Base-by-base conservation (phyloP, 2,888 invertebrate genomes). In the Parnassius smintheus region DNA sequence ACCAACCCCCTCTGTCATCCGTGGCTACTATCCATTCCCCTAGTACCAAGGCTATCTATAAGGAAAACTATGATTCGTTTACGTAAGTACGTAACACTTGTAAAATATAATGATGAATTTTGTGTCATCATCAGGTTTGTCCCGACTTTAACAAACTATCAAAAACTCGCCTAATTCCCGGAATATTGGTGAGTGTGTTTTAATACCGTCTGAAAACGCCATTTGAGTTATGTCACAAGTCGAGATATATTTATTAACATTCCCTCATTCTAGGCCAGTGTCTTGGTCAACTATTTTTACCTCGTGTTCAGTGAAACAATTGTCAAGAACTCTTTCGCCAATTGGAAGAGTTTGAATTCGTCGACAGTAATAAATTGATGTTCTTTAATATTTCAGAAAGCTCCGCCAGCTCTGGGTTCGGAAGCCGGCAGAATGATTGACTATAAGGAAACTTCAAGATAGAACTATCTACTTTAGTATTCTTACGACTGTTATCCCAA, bases 311-410 rank as follows among this genome's bases (percentile, higher is more conserved):
- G 75, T 68, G 71, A 75, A 82, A 85, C 85, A 83, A 86, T 87
- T 75, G 81, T 76, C 69, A 71, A 68, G 72, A 76, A 79, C 74
- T 80, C 77, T 82, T 83, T 80, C 81, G 84, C 82, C 83, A 83
- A 82, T 85, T 82, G 82, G 81, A 82, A 86, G 77, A 81, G 77
- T 82, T 82, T 75, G 71, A 71, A 76, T 72, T 67, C 68, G 54
- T 72, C 76, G 83, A 82, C 85, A 84, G 73, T 80, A 79, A 85
- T 80, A 77, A 84, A 88, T 84, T 69, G 76, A 72, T 75, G 72
- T 69, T 75, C 77, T 76, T 80, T 79, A 80, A 83, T 83, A 81
- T 77, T 76, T 75, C 54, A 63, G 56, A 65, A 53, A 61, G 65
- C 59, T 65, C 65, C 66, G 68, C 61, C 65, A 62, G 67, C 67